Evolutionary conservation across 92 coral and sea anemone species (phyloP), one percentile per base, ranked within the genome.

Genomic region (Muricea muricata): DNA sequence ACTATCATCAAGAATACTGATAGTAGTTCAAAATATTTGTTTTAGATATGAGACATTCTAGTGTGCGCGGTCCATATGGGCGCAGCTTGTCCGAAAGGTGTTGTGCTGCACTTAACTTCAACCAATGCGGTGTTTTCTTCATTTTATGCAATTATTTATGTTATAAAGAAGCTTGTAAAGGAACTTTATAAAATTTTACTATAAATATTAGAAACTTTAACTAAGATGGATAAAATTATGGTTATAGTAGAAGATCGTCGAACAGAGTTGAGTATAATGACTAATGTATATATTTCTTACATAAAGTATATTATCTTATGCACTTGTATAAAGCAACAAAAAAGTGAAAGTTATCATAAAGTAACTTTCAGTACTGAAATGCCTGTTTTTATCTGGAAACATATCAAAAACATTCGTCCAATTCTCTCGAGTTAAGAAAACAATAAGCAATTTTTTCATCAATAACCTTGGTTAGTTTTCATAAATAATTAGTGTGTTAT

Each of bases 401-500:
- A 3, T 0, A 11, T 0, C 5, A 28, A 18, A 18, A 63, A 63
- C 30, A 30, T 63, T 25, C 70, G 30, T 63, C 12, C 37, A 28
- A 11, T 21, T 28, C 30, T 37, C 42, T 37, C 42, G 13, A 8
- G 20, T 52, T 6, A 6, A 1, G 26, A 26, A 26, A 2, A 63
- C 37, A 63, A 25, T 25, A 18, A 25, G 24, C 39, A 63, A 63
- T 63, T 63, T 52, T 52, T 25, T 52, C 1, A 52, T 63, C 14
- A 26, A n/a, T 28, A 26, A 63, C 70, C 39, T 63, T 63, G 70
- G 70, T 26, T 63, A 26, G 34, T 28, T 29, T 28, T 63, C 70
- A 63, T 63, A 12, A 63, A 63, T 63, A 63, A 63, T 63, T 63
- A 7, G 37, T 63, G 70, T 32, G 20, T 63, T 63, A 63, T 63